Evolutionary conservation across 2,888 invertebrate genomes (phyloP).

Genomic region (Cantharis lateralis): DNA sequence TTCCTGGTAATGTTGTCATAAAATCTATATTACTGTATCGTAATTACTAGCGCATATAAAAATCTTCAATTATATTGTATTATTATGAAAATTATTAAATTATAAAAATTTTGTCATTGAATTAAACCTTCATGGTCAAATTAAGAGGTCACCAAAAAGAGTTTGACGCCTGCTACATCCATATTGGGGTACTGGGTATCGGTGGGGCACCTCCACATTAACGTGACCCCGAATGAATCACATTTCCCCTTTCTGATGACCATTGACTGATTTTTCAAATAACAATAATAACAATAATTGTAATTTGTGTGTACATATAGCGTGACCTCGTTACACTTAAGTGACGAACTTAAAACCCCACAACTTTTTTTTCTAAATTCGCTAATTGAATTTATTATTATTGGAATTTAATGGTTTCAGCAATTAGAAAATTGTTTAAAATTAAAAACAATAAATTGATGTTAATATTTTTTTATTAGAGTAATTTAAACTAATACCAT

Average conservation of each 20-base stretch:
- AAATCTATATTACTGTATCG: neutral
- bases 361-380: neutral
- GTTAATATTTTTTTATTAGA: neutral
- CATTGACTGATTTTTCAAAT: neutral
- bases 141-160: conserved; percentile 20
- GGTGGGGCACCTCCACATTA: conserved; percentile 24
- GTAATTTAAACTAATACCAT: neutral
- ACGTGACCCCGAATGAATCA: conserved; percentile 28
- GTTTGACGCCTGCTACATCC: conserved; percentile 14
- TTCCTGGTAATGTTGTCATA: neutral
- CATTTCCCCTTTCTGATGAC: neutral
- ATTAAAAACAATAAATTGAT: neutral
- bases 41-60: neutral
- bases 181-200: conserved; percentile 17
- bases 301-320: neutral
- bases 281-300: conserved; percentile 1
- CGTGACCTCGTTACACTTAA: neutral
- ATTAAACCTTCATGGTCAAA: conserved; percentile 11
- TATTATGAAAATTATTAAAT: neutral
- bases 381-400: neutral
- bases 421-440: neutral
- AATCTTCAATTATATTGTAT: neutral
- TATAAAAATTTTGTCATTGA: conserved; percentile 13
- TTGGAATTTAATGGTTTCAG: neutral
- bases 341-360: neutral